Base-by-base conservation (phyloP, 2,797 vertebrate species). In the Aeoliscus strigatus region DNA sequence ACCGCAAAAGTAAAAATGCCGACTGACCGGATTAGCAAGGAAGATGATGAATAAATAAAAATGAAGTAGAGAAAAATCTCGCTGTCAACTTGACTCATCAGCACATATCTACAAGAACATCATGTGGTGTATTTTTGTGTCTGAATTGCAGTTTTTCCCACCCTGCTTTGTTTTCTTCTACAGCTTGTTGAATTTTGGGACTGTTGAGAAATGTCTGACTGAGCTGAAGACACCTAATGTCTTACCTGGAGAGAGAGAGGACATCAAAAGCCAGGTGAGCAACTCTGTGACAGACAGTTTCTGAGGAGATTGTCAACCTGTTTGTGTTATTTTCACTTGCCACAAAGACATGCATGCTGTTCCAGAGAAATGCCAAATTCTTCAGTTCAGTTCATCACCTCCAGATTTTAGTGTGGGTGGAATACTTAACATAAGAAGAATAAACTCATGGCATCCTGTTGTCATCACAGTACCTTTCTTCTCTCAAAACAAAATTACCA, bases 231-330 rank as follows among this genome's bases (percentile, higher is more conserved):
- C 77, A 26, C 85, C 76, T 0, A 46, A 75, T 58, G 49, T 86
- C 30, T 73, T 67, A 12, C 83, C 77, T 2, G 80, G 74, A 71
- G 83, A 86, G 17, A 59, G 16, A 27, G 88, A 91, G 53, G 81
- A 90, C 33, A 71, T 84, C 37, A 92, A 87, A 81, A 87, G 83
- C 59, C 95, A 97, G 89, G 96, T 96, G 55, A 81, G 81, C 23
- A 61, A 50, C 46, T 25, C 36, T 27, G 13, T 40, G 32, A 61
- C 35, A 30, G 41, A 60, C 33, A 43, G 32, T 54, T n/a, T 64
- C 43, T 42, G 13, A 71, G 33, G 21, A 63, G 17, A 39, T 61
- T 37, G 41, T 37, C 8, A 33, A 27, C 4, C 18, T 31, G 37
- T 44, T 17, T 44, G 52, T 57, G 27, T 59, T 42, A 47, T 59